Conservation (phyloP, 2,797 vertebrate genomes). For the Peromyscus eremicus region DNA sequence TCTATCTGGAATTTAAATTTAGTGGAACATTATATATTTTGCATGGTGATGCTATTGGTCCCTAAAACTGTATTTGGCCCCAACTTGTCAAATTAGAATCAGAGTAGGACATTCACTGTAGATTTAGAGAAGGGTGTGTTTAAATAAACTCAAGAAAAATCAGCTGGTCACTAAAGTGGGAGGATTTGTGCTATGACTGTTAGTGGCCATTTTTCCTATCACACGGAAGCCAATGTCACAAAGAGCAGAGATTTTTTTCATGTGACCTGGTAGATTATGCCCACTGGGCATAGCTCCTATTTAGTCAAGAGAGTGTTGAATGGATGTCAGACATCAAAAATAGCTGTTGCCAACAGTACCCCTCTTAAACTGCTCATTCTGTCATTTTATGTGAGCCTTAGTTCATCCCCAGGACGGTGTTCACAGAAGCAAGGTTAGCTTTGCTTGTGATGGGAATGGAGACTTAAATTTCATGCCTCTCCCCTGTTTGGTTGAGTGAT, state of each 20-base stretch:
- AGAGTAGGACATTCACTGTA: not conserved
- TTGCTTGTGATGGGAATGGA: not conserved
- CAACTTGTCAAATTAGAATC: not conserved
- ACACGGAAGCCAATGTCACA: accelerated
- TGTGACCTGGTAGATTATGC: not conserved
- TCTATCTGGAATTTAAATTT: conserved; percentile 2
- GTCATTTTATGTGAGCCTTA: not conserved
- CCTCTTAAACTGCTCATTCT: not conserved
- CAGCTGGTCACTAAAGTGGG: not conserved
- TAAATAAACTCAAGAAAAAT: not conserved
- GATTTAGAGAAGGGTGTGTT: not conserved
- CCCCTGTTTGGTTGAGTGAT: not conserved
- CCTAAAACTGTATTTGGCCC: not conserved
- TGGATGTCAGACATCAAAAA: not conserved
- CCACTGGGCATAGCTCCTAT: not conserved
- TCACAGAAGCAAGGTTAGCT: not conserved
- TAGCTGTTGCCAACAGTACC: not conserved
- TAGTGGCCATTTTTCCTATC: not conserved
- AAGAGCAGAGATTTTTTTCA: not conserved
- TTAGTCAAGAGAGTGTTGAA: not conserved
- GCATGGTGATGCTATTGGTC: not conserved
- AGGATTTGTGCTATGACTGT: not conserved
- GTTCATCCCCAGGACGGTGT: not conserved
- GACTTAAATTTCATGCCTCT: not conserved
- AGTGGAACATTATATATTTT: not conserved